Percentiles rank a stretch among this genome's conserved stretches.
Conservation (phyloP, 2,888 invertebrate species). For the Biston betularia region DNA sequence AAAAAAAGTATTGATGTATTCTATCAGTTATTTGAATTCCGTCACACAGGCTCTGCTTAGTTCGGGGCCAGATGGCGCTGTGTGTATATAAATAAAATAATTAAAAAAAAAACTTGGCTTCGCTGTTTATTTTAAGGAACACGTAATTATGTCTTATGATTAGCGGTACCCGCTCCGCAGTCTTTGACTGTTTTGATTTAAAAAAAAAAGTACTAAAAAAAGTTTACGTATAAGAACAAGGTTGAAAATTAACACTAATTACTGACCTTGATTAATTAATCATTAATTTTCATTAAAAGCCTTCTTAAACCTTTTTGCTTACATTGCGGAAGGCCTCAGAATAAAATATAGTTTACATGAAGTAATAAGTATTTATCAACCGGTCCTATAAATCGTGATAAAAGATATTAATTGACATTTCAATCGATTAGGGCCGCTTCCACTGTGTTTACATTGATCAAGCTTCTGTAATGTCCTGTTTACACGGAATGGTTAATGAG, state of each 20-base stretch:
- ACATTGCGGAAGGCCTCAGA: slow-evolving; percentile 9
- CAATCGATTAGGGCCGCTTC: slow-evolving; percentile 19
- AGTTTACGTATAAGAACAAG: background rate
- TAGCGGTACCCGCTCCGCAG: too few relatives aligned
- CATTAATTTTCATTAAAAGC: slow-evolving; percentile 16
- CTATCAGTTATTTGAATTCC: too few relatives aligned
- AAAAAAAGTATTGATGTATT: too few relatives aligned
- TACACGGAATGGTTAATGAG: background rate
- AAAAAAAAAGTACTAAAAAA: background rate
- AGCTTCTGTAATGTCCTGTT: background rate
- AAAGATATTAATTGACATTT: slow-evolving; percentile 26
- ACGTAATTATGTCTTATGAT: too few relatives aligned
- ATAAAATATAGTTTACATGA: slow-evolving; percentile 16
- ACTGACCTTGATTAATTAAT: slow-evolving; percentile 14
- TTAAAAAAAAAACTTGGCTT: too few relatives aligned
- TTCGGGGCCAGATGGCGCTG: too few relatives aligned
- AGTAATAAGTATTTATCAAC: slow-evolving; percentile 23
- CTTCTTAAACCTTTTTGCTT: slow-evolving; percentile 4
- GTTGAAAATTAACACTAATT: slow-evolving; percentile 3
- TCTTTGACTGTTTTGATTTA: background rate
- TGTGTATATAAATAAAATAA: too few relatives aligned
- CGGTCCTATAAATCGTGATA: slow-evolving; percentile 11
- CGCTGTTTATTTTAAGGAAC: too few relatives aligned
- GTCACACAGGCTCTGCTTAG: too few relatives aligned
- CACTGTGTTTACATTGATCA: slow-evolving; percentile 13